phyloP scores from a whole-genome alignment of 2,888 invertebrate species.

The Orthonychiurus folsomi region DNA sequence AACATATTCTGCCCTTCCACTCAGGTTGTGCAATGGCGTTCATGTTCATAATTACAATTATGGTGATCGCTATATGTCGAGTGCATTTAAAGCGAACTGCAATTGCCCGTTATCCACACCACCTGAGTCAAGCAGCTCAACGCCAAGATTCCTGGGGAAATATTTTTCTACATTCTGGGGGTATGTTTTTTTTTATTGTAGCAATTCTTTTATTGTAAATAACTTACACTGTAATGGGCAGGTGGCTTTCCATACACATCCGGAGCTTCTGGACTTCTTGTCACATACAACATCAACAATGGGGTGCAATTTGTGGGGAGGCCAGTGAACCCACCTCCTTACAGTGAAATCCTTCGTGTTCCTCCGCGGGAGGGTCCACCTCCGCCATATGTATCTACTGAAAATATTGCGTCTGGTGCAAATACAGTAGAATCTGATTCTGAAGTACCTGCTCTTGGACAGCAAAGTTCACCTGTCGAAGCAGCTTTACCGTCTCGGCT shows the following conservation, averaged over 20 bases:
- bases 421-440: not conserved
- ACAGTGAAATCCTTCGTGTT: constrained; percentile 44
- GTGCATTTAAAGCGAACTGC: constrained; percentile 45
- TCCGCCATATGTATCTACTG: constrained; percentile 46
- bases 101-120: constrained; percentile 41
- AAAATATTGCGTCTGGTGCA: constrained; percentile 35
- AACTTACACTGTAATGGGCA: not conserved
- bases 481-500: not conserved
- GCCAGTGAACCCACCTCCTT: constrained; percentile 45
- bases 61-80: constrained; percentile 47
- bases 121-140: constrained; percentile 18
- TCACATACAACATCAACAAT: constrained; percentile 46
- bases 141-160: constrained; percentile 30
- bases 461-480: not conserved
- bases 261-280: constrained; percentile 42
- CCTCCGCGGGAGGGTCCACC: constrained; percentile 47
- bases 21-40: constrained; percentile 47
- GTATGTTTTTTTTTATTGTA: constrained; percentile 3
- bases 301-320: constrained; percentile 46
- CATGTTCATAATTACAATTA: constrained; percentile 46
- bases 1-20: constrained; percentile 14
- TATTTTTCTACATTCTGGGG: constrained; percentile 27
- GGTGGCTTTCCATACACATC: constrained; percentile 24
- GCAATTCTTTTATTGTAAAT: constrained; percentile 4
- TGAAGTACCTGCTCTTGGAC: not conserved